Evolutionary conservation across 2,888 invertebrate species (phyloP).

Genomic region (Drosophila kambysellisi): DNA sequence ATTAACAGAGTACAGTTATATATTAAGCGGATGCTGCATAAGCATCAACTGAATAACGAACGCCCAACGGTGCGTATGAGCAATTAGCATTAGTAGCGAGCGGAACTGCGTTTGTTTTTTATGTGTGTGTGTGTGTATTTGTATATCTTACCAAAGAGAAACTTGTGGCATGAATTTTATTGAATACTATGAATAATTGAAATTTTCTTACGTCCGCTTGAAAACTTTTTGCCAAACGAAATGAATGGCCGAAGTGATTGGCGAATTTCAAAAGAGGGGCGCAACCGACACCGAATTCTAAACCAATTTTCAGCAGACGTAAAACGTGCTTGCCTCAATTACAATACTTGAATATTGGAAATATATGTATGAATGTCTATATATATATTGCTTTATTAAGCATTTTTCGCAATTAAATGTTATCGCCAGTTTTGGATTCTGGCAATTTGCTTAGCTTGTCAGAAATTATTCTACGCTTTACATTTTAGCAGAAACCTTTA

Average conservation of each 20-base stretch:
- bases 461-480: constrained; percentile 33
- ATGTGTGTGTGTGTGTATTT: constrained; percentile 16
- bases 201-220: constrained; percentile 25
- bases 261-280: constrained; percentile 27
- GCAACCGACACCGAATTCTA: constrained; percentile 34
- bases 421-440: constrained; percentile 30
- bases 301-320: constrained; percentile 11
- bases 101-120: constrained; percentile 11
- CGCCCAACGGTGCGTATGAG: constrained; percentile 72
- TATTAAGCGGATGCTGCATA: constrained; percentile 29
- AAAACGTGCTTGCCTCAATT: constrained; percentile 54
- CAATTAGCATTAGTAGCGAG: constrained; percentile 60
- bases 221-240: constrained; percentile 6
- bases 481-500: constrained; percentile 22
- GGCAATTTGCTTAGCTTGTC: constrained; percentile 56
- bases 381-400: constrained; percentile 31
- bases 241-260: constrained; percentile 17
- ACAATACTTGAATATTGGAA: constrained; percentile 19
- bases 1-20: constrained; percentile 20
- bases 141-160: constrained; percentile 36
- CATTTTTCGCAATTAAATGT: constrained; percentile 38
- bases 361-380: constrained; percentile 1
- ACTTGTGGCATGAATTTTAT: constrained; percentile 34
- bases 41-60: constrained; percentile 28
- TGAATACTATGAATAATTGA: constrained; percentile 39